phyloP scores from a whole-genome alignment of 1,140 invertebrate species.

The Sitobion miscanthi region DNA sequence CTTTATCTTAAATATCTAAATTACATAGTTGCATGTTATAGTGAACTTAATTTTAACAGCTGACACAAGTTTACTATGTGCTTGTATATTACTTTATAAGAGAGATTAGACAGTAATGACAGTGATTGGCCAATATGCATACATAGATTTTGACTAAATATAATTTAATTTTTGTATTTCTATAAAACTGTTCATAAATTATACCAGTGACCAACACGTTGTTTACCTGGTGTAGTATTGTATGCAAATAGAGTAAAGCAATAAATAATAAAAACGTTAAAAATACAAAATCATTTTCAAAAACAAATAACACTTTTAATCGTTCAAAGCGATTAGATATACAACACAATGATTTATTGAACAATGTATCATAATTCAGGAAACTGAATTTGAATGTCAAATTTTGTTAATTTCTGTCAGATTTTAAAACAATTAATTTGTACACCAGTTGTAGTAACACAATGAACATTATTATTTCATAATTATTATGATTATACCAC shows the following conservation, averaged over 20 bases:
- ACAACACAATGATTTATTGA: not conserved
- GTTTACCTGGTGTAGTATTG: not conserved
- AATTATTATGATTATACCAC: not conserved
- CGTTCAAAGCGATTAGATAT: not conserved
- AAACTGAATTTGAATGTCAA: not conserved
- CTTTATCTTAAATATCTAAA: not conserved
- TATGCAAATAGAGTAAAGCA: not conserved
- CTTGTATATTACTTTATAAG: not conserved
- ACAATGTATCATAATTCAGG: not conserved
- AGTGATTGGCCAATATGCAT: not conserved
- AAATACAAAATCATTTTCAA: not conserved
- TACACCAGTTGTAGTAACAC: not conserved
- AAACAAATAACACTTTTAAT: conserved; percentile 14
- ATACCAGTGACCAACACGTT: not conserved
- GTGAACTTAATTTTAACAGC: too few species aligned
- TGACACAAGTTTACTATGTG: too few species aligned
- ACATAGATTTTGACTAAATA: not conserved
- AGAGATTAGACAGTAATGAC: not conserved
- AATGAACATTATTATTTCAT: not conserved
- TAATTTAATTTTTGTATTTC: not conserved
- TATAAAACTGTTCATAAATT: not conserved
- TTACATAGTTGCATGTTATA: not conserved
- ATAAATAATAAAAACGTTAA: not conserved
- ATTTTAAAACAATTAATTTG: not conserved
- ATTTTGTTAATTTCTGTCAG: not conserved